Conservation (phyloP, 2,888 invertebrate species). For the Tiliacea citrago region DNA sequence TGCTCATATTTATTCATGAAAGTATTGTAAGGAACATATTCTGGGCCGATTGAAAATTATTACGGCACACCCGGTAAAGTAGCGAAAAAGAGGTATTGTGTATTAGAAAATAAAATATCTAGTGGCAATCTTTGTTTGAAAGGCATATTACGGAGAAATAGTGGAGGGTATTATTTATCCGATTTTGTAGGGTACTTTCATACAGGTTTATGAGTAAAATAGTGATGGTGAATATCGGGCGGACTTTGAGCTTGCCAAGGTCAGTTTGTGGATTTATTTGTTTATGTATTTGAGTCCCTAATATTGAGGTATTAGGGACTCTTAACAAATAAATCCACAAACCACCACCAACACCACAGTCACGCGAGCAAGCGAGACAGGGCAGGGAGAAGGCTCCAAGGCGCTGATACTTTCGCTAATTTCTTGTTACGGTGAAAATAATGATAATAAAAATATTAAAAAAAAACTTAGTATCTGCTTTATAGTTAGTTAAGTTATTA, state of each 20-base stretch:
- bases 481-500: no score
- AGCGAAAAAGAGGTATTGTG: constrained; percentile 47
- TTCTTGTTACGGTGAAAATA: no score
- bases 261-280: background rate
- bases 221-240: background rate
- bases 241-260: background rate
- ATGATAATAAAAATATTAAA: no score
- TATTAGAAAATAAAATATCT: constrained; percentile 61
- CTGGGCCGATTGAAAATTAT: constrained; percentile 63
- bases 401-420: no score
- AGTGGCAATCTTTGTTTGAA: constrained; percentile 53
- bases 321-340: no score
- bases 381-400: no score
- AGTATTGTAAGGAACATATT: constrained; percentile 58
- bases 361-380: no score
- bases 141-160: background rate
- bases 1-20: constrained; percentile 63
- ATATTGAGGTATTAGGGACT: no score
- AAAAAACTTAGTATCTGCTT: no score
- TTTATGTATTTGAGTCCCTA: no score
- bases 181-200: background rate
- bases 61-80: constrained; percentile 36
- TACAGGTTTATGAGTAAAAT: background rate
- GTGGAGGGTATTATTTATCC: constrained; percentile 18
- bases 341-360: no score